phyloP scores from a whole-genome alignment of 1,140 invertebrate genomes.

The Polypedilum pembai region DNA sequence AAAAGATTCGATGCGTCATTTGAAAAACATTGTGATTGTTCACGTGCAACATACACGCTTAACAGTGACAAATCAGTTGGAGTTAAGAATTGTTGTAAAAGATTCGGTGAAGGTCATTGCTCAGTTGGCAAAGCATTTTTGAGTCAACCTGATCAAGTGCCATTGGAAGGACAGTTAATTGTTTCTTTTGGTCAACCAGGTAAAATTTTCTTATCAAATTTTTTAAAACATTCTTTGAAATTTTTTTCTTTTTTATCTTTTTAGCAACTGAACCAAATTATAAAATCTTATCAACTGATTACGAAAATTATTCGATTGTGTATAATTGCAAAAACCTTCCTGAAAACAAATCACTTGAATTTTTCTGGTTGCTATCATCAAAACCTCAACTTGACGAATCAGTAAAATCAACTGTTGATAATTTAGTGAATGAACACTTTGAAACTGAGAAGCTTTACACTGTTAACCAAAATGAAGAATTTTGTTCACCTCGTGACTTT shows the following conservation, averaged over 20 bases:
- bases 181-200: not conserved
- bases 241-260: not conserved
- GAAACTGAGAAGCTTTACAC: not conserved
- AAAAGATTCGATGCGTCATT: not conserved
- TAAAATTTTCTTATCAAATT: not conserved
- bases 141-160: not conserved
- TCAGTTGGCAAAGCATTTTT: not conserved
- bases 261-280: not conserved
- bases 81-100: not conserved
- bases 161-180: not conserved
- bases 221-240: not conserved
- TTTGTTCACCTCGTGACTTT: not conserved
- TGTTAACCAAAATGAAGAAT: not conserved
- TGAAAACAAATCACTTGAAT: not conserved
- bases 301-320: not conserved
- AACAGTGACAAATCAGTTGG: not conserved
- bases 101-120: not conserved
- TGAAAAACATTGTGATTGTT: not conserved
- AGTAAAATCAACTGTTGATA: not conserved
- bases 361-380: not conserved
- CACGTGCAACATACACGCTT: not conserved
- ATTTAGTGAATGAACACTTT: not conserved
- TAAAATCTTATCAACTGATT: not conserved
- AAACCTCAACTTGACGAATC: conserved; percentile 5
- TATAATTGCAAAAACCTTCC: not conserved